Base-by-base conservation (phyloP, 2,888 invertebrate species). In the Fragum whitleyi region DNA sequence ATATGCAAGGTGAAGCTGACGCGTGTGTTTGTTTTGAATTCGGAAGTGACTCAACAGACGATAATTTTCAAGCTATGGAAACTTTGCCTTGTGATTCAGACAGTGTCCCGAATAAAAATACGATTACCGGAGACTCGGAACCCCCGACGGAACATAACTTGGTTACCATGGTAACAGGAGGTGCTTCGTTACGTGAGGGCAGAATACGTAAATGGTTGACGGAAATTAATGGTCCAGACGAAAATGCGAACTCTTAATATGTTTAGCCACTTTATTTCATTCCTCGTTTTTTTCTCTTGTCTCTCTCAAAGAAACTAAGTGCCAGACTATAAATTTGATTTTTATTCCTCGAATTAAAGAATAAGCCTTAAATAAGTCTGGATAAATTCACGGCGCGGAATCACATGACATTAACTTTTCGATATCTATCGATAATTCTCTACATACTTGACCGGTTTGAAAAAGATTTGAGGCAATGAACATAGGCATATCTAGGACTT, bases 181-280 rank as follows among this genome's bases (percentile, higher is more conserved):
- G 85, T 62, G 73, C 83, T 16, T 74, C 70, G 51, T 74, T 85
- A 29, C 75, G 82, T n/a, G 90, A 90, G 14, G 90, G 90, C 2
- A 79, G 91, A n/a, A 90, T 91, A 72, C 77, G 89, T 62, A 88
- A 89, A 70, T 91, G 91, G 91, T 75, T 91, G 32, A 88, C 88
- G 47, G 88, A 90, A 83, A 91, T 91, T 79, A 88, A 81, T 69
- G 78, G 53, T 14, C 77, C 85, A 39, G 83, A 83, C 55, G 80
- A 81, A 57, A 78, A 71, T 55, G 74, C 79, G 26, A 77, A 81
- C 53, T 78, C 77, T 2, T 81, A 77, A 47, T 55, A 26, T 51
- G 32, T 62, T 32, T 62, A 32, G 47, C n/a, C 7, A n/a, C 47
- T 47, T 47, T 47, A 47, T 47, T 47, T 47, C n/a, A 14, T 47